Evolutionary conservation across 2,113 vertebrate species (phyloP).

Genomic region (Lathamus discolor): DNA sequence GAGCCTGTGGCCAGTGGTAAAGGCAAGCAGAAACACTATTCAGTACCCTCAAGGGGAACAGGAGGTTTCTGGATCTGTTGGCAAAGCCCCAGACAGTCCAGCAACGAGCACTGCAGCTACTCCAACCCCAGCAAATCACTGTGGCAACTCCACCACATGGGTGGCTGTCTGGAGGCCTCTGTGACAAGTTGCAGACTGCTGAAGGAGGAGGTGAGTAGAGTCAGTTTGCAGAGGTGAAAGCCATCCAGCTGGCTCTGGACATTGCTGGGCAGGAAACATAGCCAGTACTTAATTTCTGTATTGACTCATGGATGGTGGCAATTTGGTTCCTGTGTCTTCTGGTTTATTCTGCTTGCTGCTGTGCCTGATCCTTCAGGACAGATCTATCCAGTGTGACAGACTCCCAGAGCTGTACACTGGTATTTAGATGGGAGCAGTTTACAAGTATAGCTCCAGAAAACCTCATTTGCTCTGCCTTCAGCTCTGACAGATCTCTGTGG

Average conservation of each 20-base stretch:
- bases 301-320: background rate
- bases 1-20: background rate
- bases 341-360: conserved; percentile 56
- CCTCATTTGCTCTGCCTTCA: conserved; percentile 82
- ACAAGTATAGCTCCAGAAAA: conserved; percentile 81
- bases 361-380: background rate
- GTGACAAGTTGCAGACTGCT: too few relatives aligned
- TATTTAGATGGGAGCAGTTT: conserved; percentile 65
- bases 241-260: background rate
- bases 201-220: too few relatives aligned
- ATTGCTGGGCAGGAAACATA: background rate
- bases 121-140: too few relatives aligned
- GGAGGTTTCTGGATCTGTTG: too few relatives aligned
- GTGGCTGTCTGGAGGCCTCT: too few relatives aligned
- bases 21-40: background rate
- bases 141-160: too few relatives aligned
- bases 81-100: too few relatives aligned
- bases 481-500: conserved; percentile 83
- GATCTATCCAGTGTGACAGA: background rate
- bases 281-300: background rate
- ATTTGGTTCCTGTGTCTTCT: conserved; percentile 34
- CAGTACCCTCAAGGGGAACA: too few relatives aligned
- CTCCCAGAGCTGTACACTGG: conserved; percentile 16
- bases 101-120: too few relatives aligned
- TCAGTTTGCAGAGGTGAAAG: too few relatives aligned